These are phyloP conservation scores for Atethmia centrago DNA, from an alignment of 2,888 invertebrate genomes.

Conservation along the genomic window DNA sequence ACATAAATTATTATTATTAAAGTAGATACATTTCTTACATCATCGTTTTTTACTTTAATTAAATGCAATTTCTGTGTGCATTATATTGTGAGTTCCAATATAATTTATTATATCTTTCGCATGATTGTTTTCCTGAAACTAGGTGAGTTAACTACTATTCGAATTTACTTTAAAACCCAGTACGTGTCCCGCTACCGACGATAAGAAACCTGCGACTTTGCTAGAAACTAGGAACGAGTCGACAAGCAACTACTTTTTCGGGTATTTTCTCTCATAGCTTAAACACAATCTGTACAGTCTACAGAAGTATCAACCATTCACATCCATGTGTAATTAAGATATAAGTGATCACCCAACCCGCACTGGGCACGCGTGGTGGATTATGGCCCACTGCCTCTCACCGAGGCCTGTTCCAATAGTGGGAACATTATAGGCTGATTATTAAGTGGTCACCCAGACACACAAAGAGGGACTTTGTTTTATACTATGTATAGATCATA, in stretches of 20 bases:
- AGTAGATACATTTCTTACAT: slow-evolving; percentile 17
- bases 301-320: too few species aligned
- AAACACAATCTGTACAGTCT: background rate
- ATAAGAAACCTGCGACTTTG: background rate
- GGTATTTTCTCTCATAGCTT: background rate
- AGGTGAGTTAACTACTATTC: background rate
- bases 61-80: background rate
- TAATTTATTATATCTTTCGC: slow-evolving; percentile 3
- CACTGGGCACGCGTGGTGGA: too few species aligned
- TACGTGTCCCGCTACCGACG: slow-evolving; percentile 5
- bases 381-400: too few species aligned
- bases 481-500: background rate
- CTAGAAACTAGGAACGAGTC: background rate
- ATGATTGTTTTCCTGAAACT: background rate
- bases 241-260: background rate
- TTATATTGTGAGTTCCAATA: background rate
- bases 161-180: slow-evolving; percentile 9
- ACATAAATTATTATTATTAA: background rate
- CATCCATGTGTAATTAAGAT: background rate
- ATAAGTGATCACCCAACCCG: background rate
- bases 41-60: background rate
- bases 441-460: background rate
- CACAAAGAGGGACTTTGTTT: background rate
- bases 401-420: too few species aligned
- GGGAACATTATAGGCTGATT: too few species aligned